phyloP scores from a whole-genome alignment of 1,140 invertebrate genomes.

The Pogonognathellus flavescens region DNA sequence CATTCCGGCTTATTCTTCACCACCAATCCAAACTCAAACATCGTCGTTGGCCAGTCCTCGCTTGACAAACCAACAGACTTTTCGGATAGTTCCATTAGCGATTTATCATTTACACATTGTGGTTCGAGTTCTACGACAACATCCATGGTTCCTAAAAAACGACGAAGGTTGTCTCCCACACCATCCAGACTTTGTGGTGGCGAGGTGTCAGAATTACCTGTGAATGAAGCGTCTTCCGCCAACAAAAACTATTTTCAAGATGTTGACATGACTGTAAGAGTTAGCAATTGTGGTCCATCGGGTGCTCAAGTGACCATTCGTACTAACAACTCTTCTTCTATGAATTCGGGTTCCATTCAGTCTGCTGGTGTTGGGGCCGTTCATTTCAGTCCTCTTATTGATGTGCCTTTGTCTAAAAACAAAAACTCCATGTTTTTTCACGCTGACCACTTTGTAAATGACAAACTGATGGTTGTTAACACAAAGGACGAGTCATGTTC shows the following conservation, averaged over 20 bases:
- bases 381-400: conserved; percentile 12
- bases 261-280: conserved; percentile 64
- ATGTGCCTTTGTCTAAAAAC: conserved; percentile 12
- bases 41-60: background rate
- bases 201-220: conserved; percentile 64
- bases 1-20: background rate
- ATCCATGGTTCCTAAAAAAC: conserved; percentile 64
- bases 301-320: conserved; percentile 65
- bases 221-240: background rate
- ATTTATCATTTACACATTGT: conserved; percentile 26
- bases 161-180: conserved; percentile 62
- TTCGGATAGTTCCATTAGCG: background rate
- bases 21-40: background rate
- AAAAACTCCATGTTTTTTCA: background rate
- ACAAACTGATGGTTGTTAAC: background rate
- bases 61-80: background rate
- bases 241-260: conserved; percentile 59
- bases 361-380: conserved; percentile 24
- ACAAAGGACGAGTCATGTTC: background rate
- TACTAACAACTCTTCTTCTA: conserved; percentile 41
- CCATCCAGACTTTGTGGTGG: conserved; percentile 63
- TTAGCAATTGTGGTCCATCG: conserved; percentile 60
- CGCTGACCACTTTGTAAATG: background rate
- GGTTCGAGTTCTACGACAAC: conserved; percentile 50
- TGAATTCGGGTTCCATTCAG: background rate